These are phyloP conservation scores for Napeogenes inachia DNA, from an alignment of 2,888 invertebrate genomes.

Conservation along the genomic window DNA sequence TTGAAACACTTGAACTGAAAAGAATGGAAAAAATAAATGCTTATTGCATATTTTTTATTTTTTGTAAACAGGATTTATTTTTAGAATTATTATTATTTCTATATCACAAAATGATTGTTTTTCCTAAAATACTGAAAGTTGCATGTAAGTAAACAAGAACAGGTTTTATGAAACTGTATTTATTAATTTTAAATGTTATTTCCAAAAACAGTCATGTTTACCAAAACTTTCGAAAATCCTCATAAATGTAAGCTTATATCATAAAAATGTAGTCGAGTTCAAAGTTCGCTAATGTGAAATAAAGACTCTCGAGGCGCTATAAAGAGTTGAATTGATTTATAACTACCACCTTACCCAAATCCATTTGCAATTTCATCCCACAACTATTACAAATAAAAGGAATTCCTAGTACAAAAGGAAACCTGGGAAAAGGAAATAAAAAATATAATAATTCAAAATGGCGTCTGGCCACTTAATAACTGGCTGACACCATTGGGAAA, in stretches of 20 bases:
- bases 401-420: constrained; percentile 67
- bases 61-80: no score
- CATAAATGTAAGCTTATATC: neutral
- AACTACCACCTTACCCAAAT: constrained; percentile 47
- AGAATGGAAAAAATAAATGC: no score
- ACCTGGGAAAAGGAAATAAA: constrained; percentile 68
- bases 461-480: constrained; percentile 79
- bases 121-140: no score
- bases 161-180: no score
- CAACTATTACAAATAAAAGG: constrained; percentile 72
- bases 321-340: constrained; percentile 50
- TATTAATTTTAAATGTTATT: no score
- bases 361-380: constrained; percentile 62
- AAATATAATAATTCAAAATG: constrained; percentile 77
- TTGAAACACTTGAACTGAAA: no score
- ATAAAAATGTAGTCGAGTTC: neutral
- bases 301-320: constrained; percentile 44
- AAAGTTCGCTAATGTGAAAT: constrained; percentile 7
- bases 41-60: no score
- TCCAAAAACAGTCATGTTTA: no score
- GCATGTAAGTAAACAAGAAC: no score
- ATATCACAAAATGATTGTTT: no score
- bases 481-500: constrained; percentile 79
- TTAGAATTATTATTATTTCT: no score
- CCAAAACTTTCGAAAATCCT: neutral